phyloP scores from a whole-genome alignment of 2,113 vertebrate species.

The Pithys albifrons region DNA sequence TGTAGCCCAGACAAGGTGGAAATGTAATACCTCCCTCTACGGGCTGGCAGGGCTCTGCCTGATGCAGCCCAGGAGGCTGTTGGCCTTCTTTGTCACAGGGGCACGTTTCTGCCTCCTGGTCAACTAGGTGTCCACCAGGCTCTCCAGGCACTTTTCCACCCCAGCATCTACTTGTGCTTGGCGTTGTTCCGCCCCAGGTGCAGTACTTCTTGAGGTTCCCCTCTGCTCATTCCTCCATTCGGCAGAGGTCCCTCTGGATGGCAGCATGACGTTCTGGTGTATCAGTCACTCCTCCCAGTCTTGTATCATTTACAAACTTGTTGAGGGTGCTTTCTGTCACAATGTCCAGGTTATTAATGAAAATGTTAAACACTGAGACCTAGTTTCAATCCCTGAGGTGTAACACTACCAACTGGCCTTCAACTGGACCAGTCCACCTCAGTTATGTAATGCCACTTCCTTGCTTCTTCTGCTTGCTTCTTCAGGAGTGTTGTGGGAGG shows the following conservation, averaged over 20 bases:
- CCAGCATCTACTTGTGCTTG: neutral
- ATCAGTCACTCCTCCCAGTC: neutral
- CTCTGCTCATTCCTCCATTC: neutral
- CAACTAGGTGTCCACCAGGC: neutral
- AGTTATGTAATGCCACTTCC: neutral
- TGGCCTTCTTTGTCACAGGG: neutral
- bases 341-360: neutral
- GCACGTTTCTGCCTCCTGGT: neutral
- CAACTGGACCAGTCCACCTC: neutral
- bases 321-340: neutral
- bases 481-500: neutral
- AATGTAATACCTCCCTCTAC: accelerated
- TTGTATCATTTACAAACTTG: neutral
- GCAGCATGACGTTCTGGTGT: neutral
- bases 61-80: neutral
- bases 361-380: neutral
- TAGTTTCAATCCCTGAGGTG: neutral
- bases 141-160: neutral
- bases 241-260: neutral
- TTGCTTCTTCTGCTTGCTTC: neutral
- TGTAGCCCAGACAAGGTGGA: neutral
- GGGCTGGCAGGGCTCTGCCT: neutral
- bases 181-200: neutral
- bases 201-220: neutral
- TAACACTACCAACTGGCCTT: neutral